These are phyloP conservation scores for Scortum barcoo DNA, from an alignment of 2,113 vertebrate genomes.

Conservation along the genomic window DNA sequence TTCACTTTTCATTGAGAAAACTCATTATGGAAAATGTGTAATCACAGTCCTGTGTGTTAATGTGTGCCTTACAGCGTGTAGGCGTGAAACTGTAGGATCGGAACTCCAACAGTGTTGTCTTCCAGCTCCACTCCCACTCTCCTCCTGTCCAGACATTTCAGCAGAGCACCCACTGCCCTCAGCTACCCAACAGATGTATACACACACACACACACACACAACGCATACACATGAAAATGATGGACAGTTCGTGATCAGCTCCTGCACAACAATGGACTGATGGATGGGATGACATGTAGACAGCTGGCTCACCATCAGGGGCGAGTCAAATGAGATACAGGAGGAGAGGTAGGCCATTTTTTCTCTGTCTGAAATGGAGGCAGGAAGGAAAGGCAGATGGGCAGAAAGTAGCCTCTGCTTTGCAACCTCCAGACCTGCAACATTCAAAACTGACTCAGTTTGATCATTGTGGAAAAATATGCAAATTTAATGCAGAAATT, in stretches of 20 bases:
- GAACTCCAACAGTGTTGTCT: slow-evolving; percentile 88
- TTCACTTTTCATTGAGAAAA: slow-evolving; percentile 40
- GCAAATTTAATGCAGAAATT: neutral
- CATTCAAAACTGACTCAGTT: slow-evolving; percentile 11
- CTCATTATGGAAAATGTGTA: slow-evolving; percentile 48
- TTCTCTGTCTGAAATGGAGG: slow-evolving; percentile 88
- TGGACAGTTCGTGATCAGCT: slow-evolving; percentile 23
- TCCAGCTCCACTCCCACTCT: slow-evolving; percentile 94
- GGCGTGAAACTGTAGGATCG: slow-evolving; percentile 92
- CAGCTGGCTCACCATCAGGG: slow-evolving; percentile 85
- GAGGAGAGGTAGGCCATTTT: slow-evolving; percentile 93
- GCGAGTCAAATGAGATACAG: slow-evolving; percentile 91
- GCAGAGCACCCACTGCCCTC: slow-evolving; percentile 90
- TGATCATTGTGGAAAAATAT: neutral
- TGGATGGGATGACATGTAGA: slow-evolving; percentile 25
- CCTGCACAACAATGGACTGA: slow-evolving; percentile 20
- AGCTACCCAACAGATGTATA: slow-evolving; percentile 78
- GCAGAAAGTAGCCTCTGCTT: slow-evolving; percentile 93
- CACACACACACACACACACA: slow-evolving; percentile 75
- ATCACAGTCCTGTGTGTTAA: slow-evolving; percentile 34
- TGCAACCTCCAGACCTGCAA: slow-evolving; percentile 89
- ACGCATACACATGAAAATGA: slow-evolving; percentile 77
- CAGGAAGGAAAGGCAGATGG: slow-evolving; percentile 90
- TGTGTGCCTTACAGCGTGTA: slow-evolving; percentile 88
- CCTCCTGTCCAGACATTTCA: slow-evolving; percentile 94